phyloP scores from a whole-genome alignment of 2,113 vertebrate species.

The Scomber japonicus region DNA sequence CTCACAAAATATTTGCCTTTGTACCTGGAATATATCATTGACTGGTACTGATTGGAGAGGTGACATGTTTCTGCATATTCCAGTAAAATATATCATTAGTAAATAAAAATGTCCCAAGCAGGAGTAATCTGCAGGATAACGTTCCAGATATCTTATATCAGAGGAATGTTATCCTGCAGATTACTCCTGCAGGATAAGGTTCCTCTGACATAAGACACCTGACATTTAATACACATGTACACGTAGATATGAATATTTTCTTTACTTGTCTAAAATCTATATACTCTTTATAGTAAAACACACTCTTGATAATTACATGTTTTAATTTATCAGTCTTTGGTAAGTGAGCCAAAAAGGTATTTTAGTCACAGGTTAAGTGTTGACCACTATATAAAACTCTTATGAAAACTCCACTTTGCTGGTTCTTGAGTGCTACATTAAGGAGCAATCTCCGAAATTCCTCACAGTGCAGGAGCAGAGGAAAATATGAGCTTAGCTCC shows the following conservation, averaged over 20 bases:
- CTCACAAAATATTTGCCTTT: neutral
- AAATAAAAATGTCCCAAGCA: neutral
- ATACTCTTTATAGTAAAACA: neutral
- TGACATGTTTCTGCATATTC: neutral
- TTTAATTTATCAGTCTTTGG: neutral
- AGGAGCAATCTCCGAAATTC: constrained; percentile 29
- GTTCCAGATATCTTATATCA: too few species aligned
- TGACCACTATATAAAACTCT: neutral
- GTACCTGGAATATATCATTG: neutral
- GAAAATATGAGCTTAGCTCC: constrained; percentile 44
- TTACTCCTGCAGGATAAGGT: neutral
- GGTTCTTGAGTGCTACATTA: constrained; percentile 8
- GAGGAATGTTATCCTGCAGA: too few species aligned
- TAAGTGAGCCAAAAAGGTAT: neutral
- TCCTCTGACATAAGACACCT: neutral
- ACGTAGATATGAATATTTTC: neutral
- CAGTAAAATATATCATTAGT: too few species aligned
- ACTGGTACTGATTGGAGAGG: too few species aligned
- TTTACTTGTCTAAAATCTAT: neutral
- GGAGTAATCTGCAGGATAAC: neutral
- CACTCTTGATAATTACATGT: too few species aligned
- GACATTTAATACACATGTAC: neutral
- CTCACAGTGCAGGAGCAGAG: constrained; percentile 12
- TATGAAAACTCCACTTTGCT: neutral
- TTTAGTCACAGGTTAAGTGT: neutral